Evolutionary conservation across 2,888 invertebrate genomes (phyloP), one percentile per base, ranked within the genome.

Genomic region (Tachina grossa): DNA sequence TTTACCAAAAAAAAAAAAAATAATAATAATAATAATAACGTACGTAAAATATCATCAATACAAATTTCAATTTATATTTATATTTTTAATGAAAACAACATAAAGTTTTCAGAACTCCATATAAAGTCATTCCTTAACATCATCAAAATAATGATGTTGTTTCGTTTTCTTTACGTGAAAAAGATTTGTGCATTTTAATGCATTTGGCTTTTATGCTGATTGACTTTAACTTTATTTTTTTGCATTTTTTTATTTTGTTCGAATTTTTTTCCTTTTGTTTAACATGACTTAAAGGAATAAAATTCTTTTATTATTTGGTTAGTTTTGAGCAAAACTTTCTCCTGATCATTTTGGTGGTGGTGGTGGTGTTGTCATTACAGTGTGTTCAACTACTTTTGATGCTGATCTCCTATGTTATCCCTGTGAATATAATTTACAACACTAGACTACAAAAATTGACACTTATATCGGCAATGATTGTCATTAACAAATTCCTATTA

Each of bases 81-180:
- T 31, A 31, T 31, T n/a, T 41, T 66, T 10, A 51, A 63, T 69
- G 47, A 41, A 59, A 57, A 57, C 45, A 53, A 19, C 57, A 57
- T 59, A 47, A 59, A 69, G n/a, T 81, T 79, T 85, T 85, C 79
- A 83, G 80, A 85, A 85, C 76, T 85, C 85, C 85, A 72, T 85
- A 85, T 85, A 83, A 85, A 85, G 85, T 68, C 84, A 86, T 86
- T 82, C 31, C 66, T 74, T 72, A 86, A 74, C 84, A 84, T 84
- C 81, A 78, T 82, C 84, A 84, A 84, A 86, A 84, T 84, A 86
- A 86, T 84, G 82, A 84, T 84, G 86, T 82, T 84, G 82, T 84
- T 86, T 84, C 71, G 71, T 66, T 39, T 57, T 74, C 39, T 65
- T 51, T 43, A 47, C 10, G 39, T 57, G 41, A 19, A 39, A 61